Evolutionary conservation across 2,888 invertebrate species (phyloP), one percentile per base, ranked within the genome.

Genomic region (Ephialtes manifestator): DNA sequence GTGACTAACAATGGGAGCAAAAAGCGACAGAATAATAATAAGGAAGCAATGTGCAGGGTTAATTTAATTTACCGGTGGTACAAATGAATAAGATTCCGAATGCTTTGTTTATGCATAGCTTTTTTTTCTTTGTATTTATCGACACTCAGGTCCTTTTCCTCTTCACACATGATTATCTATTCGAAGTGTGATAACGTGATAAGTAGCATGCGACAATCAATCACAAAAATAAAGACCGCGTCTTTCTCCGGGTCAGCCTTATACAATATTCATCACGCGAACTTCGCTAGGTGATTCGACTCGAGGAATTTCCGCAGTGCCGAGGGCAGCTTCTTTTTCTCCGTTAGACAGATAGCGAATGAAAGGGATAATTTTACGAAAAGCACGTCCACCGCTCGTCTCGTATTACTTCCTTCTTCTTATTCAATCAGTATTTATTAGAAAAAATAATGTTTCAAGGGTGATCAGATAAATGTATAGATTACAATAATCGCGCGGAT

Each of bases 361-460:
- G 39, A 24, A n/a, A 7, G 28, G 15, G n/a, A 31, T 39, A 7
- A 4, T 3, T 55, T 13, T 55, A 72, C 39, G 24, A 43, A 55
- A 15, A 55, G 7, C 39, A n/a, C n/a, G 53, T 55, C 13, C 39
- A 20, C 39, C 11, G 20, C 43, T 60, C 28, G 48, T 71, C 11
- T 63, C 10, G 13, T 39, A 24, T 51, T 60, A 53, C 65, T 28
- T 70, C 60, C 81, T 65, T 10, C 46, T 43, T 72, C 63, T 71
- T 72, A 35, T 68, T 31, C 18, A 60, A 43, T 43, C 20, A 77
- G 5, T 10, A 43, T 81, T 68, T 46, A 60, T 79, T 81, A 79
- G 81, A 79, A 86, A 85, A 78, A 85, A 88, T 88, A 85, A 85
- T 74, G 82, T 74, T 78, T 83, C 76, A 72, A 76, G 65, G 55